Conservation (phyloP, 2,797 vertebrate genomes). For the Alectoris magna region DNA sequence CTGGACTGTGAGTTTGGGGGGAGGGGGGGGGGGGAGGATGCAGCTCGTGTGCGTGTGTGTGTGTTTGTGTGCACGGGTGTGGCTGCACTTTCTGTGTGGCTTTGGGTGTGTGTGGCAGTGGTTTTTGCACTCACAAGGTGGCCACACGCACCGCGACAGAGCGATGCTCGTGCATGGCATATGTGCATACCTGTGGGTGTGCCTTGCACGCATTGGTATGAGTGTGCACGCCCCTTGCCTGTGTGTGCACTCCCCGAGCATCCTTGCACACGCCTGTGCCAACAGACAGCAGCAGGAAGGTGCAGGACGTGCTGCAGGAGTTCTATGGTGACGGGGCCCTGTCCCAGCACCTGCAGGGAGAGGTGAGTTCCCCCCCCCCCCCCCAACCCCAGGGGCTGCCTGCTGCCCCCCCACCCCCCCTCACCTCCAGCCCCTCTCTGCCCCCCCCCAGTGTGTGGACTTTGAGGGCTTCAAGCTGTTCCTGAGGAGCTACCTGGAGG, state of each 20-base stretch:
- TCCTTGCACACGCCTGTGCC: neutral
- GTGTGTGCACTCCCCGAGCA: accelerated
- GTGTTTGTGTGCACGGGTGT: too few relatives aligned
- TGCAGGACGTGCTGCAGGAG: conserved; percentile 91
- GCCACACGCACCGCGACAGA: too few relatives aligned
- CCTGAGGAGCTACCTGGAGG: conserved; percentile 90
- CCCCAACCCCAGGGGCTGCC: conserved; percentile 61
- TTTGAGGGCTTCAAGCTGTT: conserved; percentile 91
- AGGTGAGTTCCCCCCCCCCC: conserved; percentile 87
- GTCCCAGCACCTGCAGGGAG: conserved; percentile 84
- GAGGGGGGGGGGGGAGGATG: neutral
- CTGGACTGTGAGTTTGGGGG: conserved; percentile 91
- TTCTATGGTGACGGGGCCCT: conserved; percentile 87
- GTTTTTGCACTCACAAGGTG: neutral
- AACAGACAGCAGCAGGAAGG: conserved; percentile 90
- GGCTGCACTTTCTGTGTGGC: neutral
- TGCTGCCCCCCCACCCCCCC: neutral
- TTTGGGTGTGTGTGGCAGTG: neutral
- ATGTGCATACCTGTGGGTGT: too few relatives aligned
- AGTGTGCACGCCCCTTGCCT: neutral
- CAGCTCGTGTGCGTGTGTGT: neutral
- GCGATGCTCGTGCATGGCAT: too few relatives aligned
- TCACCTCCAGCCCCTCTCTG: neutral
- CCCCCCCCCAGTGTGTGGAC: conserved; percentile 83
- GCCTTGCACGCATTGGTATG: neutral